Base-by-base conservation (phyloP, 2,888 invertebrate genomes). In the Trypoxylon attenuatum region DNA sequence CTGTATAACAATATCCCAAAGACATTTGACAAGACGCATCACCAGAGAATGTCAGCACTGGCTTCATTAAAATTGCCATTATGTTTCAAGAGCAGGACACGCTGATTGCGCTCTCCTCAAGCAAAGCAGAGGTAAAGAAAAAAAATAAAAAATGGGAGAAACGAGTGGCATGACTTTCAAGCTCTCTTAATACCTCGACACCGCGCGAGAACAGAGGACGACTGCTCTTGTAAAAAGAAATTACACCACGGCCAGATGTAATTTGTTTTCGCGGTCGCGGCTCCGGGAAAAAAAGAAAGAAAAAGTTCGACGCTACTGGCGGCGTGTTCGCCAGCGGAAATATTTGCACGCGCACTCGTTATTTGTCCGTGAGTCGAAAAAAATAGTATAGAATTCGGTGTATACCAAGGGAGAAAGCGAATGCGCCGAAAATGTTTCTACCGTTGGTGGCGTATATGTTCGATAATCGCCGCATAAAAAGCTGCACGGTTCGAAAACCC, bases 181-280 rank as follows among this genome's bases (percentile, higher is more conserved):
- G 53, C 51, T 29, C 51, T 16, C 42, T 60, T 56, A 61, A 64
- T 64, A 62, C 54, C 33, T 42, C 51, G 38, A 46, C 59, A 41
- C 45, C 21, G 13, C 39, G 27, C 27, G 27, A n/a, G n/a, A 47
- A 57, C 51, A 43, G 47, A 46, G 47, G 27, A 53, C 51, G 61
- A 53, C 45, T 55, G 42, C 61, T 56, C 61, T 49, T 54, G 51
- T 49, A 59, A 64, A 69, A 73, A 76, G 61, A 71, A 71, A 73
- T 74, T 72, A 73, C 69, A 61, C 70, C 47, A 53, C 46, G 59
- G 57, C 42, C 43, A 49, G 42, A 62, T 69, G 73, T 73, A 78
- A 78, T 79, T 79, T 77, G 70, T 71, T 77, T 77, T 59, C 73
- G 63, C 61, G 67, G 64, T 64, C 74, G 60, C 64, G 60, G 49